Evolutionary conservation across 2,888 invertebrate genomes (phyloP).

Genomic region (Eupithecia pulchellata): DNA sequence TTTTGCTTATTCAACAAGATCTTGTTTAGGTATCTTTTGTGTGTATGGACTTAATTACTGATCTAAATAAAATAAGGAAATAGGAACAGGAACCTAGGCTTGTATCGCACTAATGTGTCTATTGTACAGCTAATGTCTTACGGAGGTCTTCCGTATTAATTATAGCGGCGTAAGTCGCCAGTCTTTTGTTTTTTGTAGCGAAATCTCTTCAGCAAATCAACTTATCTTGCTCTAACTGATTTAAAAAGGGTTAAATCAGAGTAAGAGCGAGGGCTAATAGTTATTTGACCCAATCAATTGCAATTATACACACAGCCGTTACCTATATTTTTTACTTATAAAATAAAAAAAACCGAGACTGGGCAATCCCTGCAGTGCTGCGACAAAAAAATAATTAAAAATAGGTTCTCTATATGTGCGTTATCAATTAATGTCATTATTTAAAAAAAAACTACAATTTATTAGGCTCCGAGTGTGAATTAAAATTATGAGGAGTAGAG

Average conservation of each 20-base stretch:
- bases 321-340: background rate
- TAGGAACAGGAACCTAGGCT: constrained; percentile 1
- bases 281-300: background rate
- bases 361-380: too few relatives aligned
- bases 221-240: background rate
- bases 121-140: too few relatives aligned
- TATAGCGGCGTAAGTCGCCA: constrained; percentile 18
- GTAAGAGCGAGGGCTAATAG: background rate
- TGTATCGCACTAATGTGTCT: background rate
- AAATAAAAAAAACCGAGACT: background rate
- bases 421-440: too few relatives aligned
- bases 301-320: background rate
- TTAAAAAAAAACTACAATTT: too few relatives aligned
- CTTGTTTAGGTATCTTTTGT: background rate
- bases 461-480: too few relatives aligned
- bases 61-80: constrained; percentile 2
- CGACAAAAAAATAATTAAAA: too few relatives aligned
- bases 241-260: background rate
- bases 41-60: background rate
- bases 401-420: too few relatives aligned
- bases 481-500: too few relatives aligned
- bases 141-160: constrained; percentile 18
- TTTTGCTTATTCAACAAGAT: background rate
- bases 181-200: constrained; percentile 13
- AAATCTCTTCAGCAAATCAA: background rate